phyloP scores from a whole-genome alignment of 2,888 invertebrate species.

The Sclerodermus sp. region DNA sequence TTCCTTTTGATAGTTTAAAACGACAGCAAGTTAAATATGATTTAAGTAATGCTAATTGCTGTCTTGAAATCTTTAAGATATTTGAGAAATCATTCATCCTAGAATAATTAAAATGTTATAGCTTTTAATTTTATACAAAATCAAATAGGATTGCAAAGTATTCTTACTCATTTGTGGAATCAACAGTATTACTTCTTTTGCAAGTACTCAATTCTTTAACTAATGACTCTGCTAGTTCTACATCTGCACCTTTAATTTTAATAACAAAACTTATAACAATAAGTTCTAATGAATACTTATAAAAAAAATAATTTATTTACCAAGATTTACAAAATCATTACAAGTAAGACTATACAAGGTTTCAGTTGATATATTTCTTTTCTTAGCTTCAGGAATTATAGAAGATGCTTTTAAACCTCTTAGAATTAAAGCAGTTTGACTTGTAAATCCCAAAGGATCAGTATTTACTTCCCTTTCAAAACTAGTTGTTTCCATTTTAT shows the following conservation, averaged over 20 bases:
- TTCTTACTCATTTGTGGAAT: neutral
- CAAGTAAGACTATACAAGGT: slow-evolving; percentile 29
- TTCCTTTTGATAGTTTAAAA: slow-evolving; percentile 22
- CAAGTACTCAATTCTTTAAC: neutral
- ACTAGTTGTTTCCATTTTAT: neutral
- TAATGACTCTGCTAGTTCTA: slow-evolving; percentile 6
- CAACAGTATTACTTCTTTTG: slow-evolving; percentile 5
- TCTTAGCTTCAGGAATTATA: slow-evolving; percentile 30
- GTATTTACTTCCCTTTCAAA: slow-evolving; percentile 13
- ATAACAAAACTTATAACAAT: neutral
- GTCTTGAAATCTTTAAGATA: slow-evolving; percentile 16
- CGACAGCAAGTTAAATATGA: slow-evolving; percentile 27
- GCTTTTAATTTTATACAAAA: neutral
- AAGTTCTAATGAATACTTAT: neutral
- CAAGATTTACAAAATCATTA: slow-evolving; percentile 34
- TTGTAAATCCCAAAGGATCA: slow-evolving; percentile 32
- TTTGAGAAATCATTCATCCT: slow-evolving; percentile 17
- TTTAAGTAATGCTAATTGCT: slow-evolving; percentile 30
- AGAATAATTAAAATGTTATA: slow-evolving; percentile 1
- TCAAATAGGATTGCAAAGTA: neutral
- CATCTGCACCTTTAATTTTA: slow-evolving; percentile 13
- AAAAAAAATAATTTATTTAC: slow-evolving; percentile 16
- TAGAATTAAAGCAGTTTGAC: slow-evolving; percentile 34
- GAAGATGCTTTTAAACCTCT: slow-evolving; percentile 30
- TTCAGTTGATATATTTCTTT: slow-evolving; percentile 34